Conservation (phyloP, 2,888 invertebrate genomes). For the Miltochrista miniata region DNA sequence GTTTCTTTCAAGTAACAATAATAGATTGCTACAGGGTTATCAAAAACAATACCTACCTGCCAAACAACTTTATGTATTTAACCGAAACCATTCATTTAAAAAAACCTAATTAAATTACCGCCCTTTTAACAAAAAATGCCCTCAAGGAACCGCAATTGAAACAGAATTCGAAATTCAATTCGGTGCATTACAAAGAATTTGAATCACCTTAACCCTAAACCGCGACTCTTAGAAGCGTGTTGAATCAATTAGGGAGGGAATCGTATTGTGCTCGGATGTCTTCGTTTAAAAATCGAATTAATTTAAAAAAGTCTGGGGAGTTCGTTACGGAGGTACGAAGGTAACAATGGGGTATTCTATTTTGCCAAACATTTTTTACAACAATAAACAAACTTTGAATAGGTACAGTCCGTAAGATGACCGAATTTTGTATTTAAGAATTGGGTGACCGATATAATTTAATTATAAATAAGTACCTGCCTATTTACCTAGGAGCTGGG, state of each 20-base stretch:
- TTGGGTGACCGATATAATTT: too few relatives aligned
- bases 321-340: background rate
- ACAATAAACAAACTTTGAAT: too few relatives aligned
- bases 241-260: constrained; percentile 63
- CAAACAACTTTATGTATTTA: too few relatives aligned
- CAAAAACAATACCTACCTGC: too few relatives aligned
- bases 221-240: constrained; percentile 58
- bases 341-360: background rate
- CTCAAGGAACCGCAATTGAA: constrained; percentile 40
- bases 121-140: constrained; percentile 13
- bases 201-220: constrained; percentile 50
- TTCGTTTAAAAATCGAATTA: constrained; percentile 43
- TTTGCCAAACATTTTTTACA: background rate
- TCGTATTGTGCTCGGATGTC: constrained; percentile 49
- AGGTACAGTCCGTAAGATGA: too few relatives aligned
- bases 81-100: background rate
- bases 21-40: too few relatives aligned
- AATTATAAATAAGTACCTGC: too few relatives aligned
- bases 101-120: constrained; percentile 17
- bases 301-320: constrained; percentile 25
- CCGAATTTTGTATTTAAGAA: too few relatives aligned
- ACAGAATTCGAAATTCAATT: constrained; percentile 54
- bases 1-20: too few relatives aligned
- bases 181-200: constrained; percentile 48
- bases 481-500: too few relatives aligned